A percentile compares a stretch with the other conserved stretches of the same genome.
Conservation (phyloP, 2,113 vertebrate genomes). For the Tapirus terrestris region DNA sequence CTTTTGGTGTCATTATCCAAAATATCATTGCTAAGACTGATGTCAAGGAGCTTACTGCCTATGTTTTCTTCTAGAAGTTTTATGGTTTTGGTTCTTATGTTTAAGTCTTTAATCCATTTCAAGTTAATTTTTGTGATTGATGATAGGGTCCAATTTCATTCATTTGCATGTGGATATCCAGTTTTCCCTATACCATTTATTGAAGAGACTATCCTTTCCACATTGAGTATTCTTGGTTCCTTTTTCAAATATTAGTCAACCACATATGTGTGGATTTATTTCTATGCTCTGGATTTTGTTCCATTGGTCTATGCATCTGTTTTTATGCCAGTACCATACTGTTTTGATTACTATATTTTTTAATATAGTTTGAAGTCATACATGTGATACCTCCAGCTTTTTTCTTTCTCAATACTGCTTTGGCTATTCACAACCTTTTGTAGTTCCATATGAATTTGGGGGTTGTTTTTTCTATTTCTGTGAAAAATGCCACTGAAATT, state of each 20-base stretch:
- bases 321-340: neutral
- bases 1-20: neutral
- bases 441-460: neutral
- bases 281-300: neutral
- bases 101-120: neutral
- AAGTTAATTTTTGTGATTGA: neutral
- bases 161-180: neutral
- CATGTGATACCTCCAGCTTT: neutral
- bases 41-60: neutral
- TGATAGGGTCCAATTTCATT: neutral
- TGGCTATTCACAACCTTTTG: neutral
- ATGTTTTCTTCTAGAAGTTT: neutral
- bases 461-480: neutral
- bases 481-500: neutral
- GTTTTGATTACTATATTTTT: neutral
- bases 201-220: neutral
- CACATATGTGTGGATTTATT: neutral
- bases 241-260: neutral
- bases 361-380: neutral
- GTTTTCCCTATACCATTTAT: neutral
- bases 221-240: neutral
- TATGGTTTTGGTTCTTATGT: neutral
- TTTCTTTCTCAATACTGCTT: neutral
- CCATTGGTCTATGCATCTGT: neutral
- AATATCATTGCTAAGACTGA: neutral